Percentiles rank a stretch among this genome's conserved stretches.
phyloP scores from a whole-genome alignment of 2,113 vertebrate species.

The Pimephales promelas region DNA sequence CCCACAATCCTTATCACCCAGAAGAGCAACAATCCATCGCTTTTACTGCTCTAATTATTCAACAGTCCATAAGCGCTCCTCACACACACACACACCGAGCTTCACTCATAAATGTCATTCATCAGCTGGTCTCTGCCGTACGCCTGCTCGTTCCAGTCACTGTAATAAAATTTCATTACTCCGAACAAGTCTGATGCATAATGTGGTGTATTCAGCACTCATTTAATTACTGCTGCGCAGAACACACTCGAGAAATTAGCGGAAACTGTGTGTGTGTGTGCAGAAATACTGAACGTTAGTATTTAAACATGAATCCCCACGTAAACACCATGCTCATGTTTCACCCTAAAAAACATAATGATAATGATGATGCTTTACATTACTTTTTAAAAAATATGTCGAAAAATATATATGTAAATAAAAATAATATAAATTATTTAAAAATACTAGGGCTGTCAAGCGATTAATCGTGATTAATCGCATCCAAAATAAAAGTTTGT shows the following conservation, averaged over 20 bases:
- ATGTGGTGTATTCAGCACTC: not conserved
- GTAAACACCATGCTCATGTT: no score
- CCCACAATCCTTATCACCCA: constrained; percentile 36
- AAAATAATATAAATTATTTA: not conserved
- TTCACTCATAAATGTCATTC: not conserved
- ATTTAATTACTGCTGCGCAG: not conserved
- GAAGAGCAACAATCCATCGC: not conserved
- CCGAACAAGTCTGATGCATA: not conserved
- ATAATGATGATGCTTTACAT: not conserved
- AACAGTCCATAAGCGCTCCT: not conserved
- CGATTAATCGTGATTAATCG: no score
- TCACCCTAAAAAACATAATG: not conserved
- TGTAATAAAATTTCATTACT: not conserved
- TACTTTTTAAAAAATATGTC: no score
- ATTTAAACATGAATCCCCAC: no score
- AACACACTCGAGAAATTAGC: not conserved
- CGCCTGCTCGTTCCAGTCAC: not conserved
- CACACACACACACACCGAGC: not conserved
- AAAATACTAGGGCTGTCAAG: no score
- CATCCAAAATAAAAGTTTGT: no score
- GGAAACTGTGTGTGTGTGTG: not conserved
- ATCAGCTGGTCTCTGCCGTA: not conserved
- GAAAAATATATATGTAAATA: no score
- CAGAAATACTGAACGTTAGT: not conserved
- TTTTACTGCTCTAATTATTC: constrained; percentile 1